Evolutionary conservation across 37 sponge, comb jelly and placozoan species (phyloP).

Genomic region (Crambe crambe): DNA sequence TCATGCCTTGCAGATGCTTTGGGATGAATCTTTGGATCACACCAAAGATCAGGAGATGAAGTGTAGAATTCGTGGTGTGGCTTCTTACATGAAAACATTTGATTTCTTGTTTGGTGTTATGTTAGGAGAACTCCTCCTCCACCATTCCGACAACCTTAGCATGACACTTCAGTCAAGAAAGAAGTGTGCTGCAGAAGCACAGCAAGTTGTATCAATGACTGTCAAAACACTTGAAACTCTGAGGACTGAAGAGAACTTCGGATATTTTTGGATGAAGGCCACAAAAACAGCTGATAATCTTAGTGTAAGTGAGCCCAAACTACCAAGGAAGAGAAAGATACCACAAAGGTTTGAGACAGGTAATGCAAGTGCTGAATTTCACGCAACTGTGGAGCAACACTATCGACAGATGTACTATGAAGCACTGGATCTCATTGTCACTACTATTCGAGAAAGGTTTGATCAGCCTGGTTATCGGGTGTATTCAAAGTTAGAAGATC

Average conservation of each 20-base stretch:
- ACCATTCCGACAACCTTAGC: conserved; percentile 58
- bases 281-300: neutral
- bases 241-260: conserved; percentile 28
- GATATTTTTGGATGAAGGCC: conserved; percentile 13
- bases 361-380: conserved; percentile 16
- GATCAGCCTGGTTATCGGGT: no score
- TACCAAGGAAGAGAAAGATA: conserved; percentile 36
- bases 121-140: conserved; percentile 50
- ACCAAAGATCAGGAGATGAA: conserved; percentile 5
- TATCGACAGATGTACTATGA: conserved; percentile 23
- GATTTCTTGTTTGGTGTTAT: conserved; percentile 48
- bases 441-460: neutral
- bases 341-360: no score
- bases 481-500: conserved; percentile 42
- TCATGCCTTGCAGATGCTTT: neutral
- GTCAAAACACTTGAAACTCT: conserved; percentile 14
- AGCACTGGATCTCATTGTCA: conserved; percentile 23
- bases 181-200: conserved; percentile 54
- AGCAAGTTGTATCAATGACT: neutral
- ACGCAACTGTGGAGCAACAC: conserved; percentile 10
- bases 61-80: neutral
- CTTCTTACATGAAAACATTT: conserved; percentile 27
- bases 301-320: conserved; percentile 24
- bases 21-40: neutral
- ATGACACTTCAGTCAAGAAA: conserved; percentile 37